Percentiles rank a stretch among this genome's conserved stretches.
Evolutionary conservation across 2,888 invertebrate genomes (phyloP).

Genomic region (Blera fallax): DNA sequence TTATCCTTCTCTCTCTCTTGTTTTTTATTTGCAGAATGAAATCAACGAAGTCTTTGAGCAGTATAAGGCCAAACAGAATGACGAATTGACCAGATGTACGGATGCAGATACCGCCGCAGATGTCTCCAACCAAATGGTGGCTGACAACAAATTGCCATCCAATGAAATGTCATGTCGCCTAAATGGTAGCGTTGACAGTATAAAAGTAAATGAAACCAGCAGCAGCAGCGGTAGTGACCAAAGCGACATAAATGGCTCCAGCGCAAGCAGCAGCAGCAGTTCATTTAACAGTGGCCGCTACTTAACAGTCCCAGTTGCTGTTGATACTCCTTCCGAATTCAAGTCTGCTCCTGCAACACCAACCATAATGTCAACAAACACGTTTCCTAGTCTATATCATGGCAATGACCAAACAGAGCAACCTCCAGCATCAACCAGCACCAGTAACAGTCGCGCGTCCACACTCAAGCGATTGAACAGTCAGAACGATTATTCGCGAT

Average conservation of each 20-base stretch:
- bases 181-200: constrained; percentile 51
- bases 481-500: constrained; percentile 60
- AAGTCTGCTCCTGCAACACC: constrained; percentile 63
- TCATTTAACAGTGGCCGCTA: constrained; percentile 52
- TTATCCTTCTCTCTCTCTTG: constrained; percentile 45
- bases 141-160: constrained; percentile 71
- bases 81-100: constrained; percentile 80
- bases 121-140: constrained; percentile 73
- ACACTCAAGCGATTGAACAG: constrained; percentile 68
- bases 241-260: constrained; percentile 57
- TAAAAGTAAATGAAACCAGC: constrained; percentile 71
- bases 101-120: constrained; percentile 79
- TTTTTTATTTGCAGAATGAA: constrained; percentile 78
- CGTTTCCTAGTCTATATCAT: constrained; percentile 70
- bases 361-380: constrained; percentile 77
- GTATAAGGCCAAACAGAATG: constrained; percentile 75
- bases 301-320: constrained; percentile 72
- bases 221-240: constrained; percentile 44
- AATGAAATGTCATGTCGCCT: constrained; percentile 67
- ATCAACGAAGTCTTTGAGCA: constrained; percentile 82
- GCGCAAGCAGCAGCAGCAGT: constrained; percentile 37
- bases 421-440: constrained; percentile 46
- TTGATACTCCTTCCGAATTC: constrained; percentile 41
- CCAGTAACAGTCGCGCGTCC: constrained; percentile 56
- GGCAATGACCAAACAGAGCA: constrained; percentile 65